Percentiles rank a stretch among this genome's conserved stretches.
Evolutionary conservation across 1,140 invertebrate genomes (phyloP).

Genomic region (Tribolium madens): DNA sequence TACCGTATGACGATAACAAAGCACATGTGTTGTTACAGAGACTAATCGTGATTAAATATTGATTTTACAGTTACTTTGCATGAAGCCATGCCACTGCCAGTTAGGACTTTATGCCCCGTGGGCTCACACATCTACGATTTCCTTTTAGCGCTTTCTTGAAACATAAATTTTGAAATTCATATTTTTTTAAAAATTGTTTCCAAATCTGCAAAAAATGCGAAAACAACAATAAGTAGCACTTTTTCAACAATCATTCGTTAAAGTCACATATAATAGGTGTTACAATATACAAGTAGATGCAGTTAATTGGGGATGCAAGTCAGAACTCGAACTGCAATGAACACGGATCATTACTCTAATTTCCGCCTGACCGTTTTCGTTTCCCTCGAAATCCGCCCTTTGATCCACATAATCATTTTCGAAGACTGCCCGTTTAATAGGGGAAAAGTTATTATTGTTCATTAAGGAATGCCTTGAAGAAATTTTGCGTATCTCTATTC

Average conservation of each 20-base stretch:
- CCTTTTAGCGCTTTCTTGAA: conserved; percentile 1
- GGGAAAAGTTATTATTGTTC: conserved; percentile 28
- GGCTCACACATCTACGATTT: conserved; percentile 10
- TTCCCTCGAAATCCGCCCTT: conserved; percentile 31
- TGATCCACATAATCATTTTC: conserved; percentile 36
- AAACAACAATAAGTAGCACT: background rate
- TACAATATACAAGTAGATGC: conserved; percentile 30
- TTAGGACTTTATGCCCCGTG: conserved; percentile 18
- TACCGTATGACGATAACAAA: conserved; percentile 59
- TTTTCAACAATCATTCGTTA: background rate
- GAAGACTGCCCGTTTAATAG: conserved; percentile 10
- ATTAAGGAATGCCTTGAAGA: background rate
- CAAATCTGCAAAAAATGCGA: background rate
- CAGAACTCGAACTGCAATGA: conserved; percentile 50
- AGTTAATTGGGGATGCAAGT: conserved; percentile 53
- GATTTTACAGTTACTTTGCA: conserved; percentile 60
- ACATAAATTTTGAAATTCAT: background rate
- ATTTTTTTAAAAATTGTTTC: background rate
- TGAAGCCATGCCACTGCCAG: conserved; percentile 39
- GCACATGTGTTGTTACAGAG: conserved; percentile 57
- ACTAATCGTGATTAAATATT: conserved; percentile 60
- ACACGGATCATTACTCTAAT: conserved; percentile 54
- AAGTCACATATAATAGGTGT: background rate
- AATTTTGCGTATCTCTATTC: background rate
- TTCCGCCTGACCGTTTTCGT: conserved; percentile 52